These are phyloP conservation scores for Coleophora flavipennella DNA, from an alignment of 2,888 invertebrate species.

Conservation along the genomic window DNA sequence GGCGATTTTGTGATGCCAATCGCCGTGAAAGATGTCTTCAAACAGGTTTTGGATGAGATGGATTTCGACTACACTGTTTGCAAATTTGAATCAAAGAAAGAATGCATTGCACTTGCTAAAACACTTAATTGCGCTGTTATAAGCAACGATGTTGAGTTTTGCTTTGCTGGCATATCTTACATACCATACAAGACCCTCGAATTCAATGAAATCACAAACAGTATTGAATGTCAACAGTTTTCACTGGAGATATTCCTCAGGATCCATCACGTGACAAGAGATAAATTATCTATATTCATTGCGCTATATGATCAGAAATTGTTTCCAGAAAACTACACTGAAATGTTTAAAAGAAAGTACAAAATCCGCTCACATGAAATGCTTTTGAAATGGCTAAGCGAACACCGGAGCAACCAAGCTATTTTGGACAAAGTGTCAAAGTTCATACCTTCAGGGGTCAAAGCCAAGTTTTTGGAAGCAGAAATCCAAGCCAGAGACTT, in stretches of 20 bases:
- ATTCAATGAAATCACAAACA: conserved; percentile 5
- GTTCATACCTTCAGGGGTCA: neutral
- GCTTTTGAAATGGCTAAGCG: too few relatives aligned
- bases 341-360: too few relatives aligned
- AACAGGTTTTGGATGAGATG: conserved; percentile 29
- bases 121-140: conserved; percentile 29
- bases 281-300: conserved; percentile 25
- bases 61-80: conserved; percentile 23
- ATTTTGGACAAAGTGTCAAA: too few relatives aligned
- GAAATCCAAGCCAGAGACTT: neutral
- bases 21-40: conserved; percentile 22
- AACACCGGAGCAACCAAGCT: too few relatives aligned
- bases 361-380: too few relatives aligned
- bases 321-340: conserved; percentile 15
- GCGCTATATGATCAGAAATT: conserved; percentile 20
- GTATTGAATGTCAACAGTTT: conserved; percentile 19
- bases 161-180: conserved; percentile 25
- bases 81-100: conserved; percentile 23
- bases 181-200: conserved; percentile 18
- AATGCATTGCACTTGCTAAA: conserved; percentile 29
- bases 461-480: conserved; percentile 7
- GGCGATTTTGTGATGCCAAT: conserved; percentile 14
- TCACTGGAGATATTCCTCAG: conserved; percentile 18
- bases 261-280: conserved; percentile 17
- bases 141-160: conserved; percentile 27